Evolutionary conservation across 2,888 invertebrate species (phyloP).

Genomic region (Allacma fusca): DNA sequence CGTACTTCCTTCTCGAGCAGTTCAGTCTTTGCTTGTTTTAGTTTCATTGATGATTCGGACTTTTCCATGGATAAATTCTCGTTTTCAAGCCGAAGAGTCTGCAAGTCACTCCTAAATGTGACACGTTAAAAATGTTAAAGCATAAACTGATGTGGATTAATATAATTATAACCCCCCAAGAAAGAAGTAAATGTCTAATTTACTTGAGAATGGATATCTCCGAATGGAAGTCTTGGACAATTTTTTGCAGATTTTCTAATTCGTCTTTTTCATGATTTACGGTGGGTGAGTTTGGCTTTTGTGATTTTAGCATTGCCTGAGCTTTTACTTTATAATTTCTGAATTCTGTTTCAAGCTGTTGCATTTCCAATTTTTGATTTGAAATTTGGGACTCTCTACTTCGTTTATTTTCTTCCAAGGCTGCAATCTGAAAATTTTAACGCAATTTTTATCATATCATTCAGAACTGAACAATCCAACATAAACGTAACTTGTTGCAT

Average conservation of each 20-base stretch:
- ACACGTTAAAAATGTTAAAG: no score
- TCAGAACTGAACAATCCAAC: no score
- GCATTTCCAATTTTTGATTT: conserved; percentile 59
- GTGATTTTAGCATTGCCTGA: conserved; percentile 59
- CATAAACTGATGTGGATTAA: no score
- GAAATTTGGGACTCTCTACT: conserved; percentile 59
- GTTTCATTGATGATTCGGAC: conserved; percentile 50
- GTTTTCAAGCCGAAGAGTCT: conserved; percentile 57
- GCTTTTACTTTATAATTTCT: conserved; percentile 60
- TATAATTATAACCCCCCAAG: no score
- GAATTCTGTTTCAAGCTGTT: conserved; percentile 60
- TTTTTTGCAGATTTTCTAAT: conserved; percentile 59
- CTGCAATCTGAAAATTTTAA: conserved; percentile 56
- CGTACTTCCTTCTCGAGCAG: conserved; percentile 56
- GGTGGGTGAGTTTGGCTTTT: conserved; percentile 46
- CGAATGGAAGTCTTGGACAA: conserved; percentile 60
- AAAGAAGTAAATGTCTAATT: no score
- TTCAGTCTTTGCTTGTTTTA: conserved; percentile 56
- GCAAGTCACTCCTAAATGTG: conserved; percentile 54
- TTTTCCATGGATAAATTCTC: conserved; percentile 57
- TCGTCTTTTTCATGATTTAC: conserved; percentile 52
- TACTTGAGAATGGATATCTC: conserved; percentile 60
- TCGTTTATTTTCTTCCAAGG: conserved; percentile 58
- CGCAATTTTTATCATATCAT: no score
- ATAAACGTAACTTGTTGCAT: no score